phyloP scores from a whole-genome alignment of 1,140 invertebrate species.

The Pogonomyrmex barbatus region DNA sequence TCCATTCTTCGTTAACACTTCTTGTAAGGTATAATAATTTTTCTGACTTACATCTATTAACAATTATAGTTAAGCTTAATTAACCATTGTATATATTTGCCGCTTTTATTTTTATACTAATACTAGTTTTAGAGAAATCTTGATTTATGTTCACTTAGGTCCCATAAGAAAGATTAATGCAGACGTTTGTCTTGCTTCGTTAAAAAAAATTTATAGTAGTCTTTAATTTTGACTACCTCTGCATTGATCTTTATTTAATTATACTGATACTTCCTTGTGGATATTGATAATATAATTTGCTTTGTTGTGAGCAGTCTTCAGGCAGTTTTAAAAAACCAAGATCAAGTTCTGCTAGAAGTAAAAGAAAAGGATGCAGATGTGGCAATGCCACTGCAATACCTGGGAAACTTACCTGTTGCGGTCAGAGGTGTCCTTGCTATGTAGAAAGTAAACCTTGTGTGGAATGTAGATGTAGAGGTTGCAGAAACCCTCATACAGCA shows the following conservation, averaged over 20 bases:
- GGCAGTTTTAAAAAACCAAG: constrained; percentile 84
- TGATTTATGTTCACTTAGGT: constrained; percentile 57
- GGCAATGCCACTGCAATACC: constrained; percentile 95
- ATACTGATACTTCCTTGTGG: background rate
- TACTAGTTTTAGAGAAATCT: constrained; percentile 61
- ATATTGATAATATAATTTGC: constrained; percentile 11
- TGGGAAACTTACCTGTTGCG: constrained; percentile 96
- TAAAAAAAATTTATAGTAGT: background rate
- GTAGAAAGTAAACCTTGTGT: constrained; percentile 94
- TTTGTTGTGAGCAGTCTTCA: constrained; percentile 76
- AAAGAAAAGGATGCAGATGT: constrained; percentile 93
- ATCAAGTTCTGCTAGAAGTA: constrained; percentile 84
- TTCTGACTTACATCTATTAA: constrained; percentile 65
- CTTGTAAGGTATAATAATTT: constrained; percentile 70
- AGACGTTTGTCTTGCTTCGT: constrained; percentile 42
- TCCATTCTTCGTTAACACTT: constrained; percentile 67
- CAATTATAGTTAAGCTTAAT: constrained; percentile 40
- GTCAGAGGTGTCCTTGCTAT: constrained; percentile 97
- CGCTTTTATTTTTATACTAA: constrained; percentile 66
- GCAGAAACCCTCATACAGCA: constrained; percentile 94
- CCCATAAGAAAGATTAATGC: constrained; percentile 74
- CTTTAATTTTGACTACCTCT: constrained; percentile 34
- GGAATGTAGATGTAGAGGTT: constrained; percentile 95
- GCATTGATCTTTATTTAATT: constrained; percentile 68
- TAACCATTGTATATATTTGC: constrained; percentile 6